These are phyloP conservation scores for Plemyria rubiginata DNA, from an alignment of 2,888 invertebrate species.

Conservation along the genomic window DNA sequence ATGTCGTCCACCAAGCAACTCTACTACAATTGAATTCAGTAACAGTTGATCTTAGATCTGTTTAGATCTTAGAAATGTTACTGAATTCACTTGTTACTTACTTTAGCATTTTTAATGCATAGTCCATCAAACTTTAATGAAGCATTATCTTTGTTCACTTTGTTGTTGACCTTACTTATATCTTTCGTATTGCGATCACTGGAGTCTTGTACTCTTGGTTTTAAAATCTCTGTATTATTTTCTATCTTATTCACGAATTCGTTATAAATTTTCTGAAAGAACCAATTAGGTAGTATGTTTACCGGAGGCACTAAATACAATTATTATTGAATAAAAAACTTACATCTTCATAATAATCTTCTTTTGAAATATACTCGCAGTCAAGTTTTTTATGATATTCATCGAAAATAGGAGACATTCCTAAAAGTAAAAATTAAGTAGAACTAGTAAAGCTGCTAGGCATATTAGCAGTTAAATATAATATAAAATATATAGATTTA, in stretches of 20 bases:
- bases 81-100: no score
- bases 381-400: constrained; percentile 55
- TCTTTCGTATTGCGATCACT: constrained; percentile 54
- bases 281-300: background rate
- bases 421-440: constrained; percentile 48
- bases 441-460: no score
- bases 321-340: constrained; percentile 36
- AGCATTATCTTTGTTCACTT: constrained; percentile 58
- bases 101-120: constrained; percentile 62
- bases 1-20: no score
- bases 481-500: background rate
- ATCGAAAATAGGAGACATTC: constrained; percentile 82
- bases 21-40: no score
- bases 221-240: constrained; percentile 71
- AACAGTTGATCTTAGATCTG: no score
- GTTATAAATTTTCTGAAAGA: constrained; percentile 66
- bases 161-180: constrained; percentile 59
- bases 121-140: constrained; percentile 62
- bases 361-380: constrained; percentile 48
- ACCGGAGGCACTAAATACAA: no score
- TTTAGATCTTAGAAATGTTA: no score
- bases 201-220: constrained; percentile 59
- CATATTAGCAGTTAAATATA: background rate
- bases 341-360: constrained; percentile 69
- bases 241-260: constrained; percentile 79